Evolutionary conservation across 2,888 invertebrate genomes (phyloP).

Genomic region (Tetragonula carbonaria): DNA sequence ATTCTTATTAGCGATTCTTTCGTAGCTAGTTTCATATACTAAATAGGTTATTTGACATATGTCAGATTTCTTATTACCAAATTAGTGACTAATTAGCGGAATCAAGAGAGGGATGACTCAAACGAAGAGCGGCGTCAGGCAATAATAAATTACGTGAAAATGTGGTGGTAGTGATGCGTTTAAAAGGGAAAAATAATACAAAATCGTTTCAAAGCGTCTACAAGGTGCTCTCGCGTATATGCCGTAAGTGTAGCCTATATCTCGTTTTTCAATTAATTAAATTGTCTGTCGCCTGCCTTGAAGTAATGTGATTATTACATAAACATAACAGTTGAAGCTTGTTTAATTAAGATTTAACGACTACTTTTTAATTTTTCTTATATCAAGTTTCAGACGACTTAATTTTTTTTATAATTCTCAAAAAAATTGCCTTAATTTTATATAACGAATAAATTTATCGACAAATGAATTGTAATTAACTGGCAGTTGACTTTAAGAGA

Average conservation of each 20-base stretch:
- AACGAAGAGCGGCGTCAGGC: constrained; percentile 31
- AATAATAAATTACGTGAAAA: constrained; percentile 66
- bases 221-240: constrained; percentile 83
- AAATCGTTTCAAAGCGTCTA: constrained; percentile 83
- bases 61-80: constrained; percentile 69
- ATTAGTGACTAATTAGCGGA: constrained; percentile 60
- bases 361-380: neutral
- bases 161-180: constrained; percentile 81
- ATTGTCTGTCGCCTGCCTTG: neutral
- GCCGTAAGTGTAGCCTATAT: constrained; percentile 78
- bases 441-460: neutral
- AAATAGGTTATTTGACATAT: constrained; percentile 75
- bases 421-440: neutral
- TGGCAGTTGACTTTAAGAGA: too few species aligned
- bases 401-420: neutral
- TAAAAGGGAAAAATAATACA: constrained; percentile 81
- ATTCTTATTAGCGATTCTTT: constrained; percentile 49
- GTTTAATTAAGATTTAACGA: neutral
- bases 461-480: too few species aligned
- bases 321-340: neutral
- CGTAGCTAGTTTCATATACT: constrained; percentile 68
- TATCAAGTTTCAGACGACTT: neutral
- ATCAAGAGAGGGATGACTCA: constrained; percentile 26
- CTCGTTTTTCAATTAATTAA: constrained; percentile 31
- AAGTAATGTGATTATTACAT: neutral